phyloP scores from a whole-genome alignment of 2,797 vertebrate species.

The Potorous gilbertii region DNA sequence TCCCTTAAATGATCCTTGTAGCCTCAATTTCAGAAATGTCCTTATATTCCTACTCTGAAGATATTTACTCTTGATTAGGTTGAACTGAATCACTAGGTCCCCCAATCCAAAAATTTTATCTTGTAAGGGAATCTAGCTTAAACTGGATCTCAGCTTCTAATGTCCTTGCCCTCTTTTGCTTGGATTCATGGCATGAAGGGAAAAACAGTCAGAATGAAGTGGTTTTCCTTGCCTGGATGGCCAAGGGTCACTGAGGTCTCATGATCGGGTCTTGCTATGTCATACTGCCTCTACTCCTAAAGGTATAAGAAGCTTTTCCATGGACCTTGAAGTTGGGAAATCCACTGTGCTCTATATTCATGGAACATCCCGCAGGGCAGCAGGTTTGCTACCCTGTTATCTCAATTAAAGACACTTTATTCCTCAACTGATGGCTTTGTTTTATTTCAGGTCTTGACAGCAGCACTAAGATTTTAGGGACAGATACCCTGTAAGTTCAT shows the following conservation, averaged over 20 bases:
- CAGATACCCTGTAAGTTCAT: background rate
- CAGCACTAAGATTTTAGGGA: background rate
- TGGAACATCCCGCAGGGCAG: background rate
- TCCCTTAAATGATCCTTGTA: background rate
- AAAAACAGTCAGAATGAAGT: background rate
- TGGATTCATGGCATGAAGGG: background rate
- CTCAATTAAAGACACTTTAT: background rate
- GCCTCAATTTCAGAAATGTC: background rate
- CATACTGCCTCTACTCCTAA: background rate
- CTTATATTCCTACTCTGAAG: background rate
- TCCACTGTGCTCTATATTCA: background rate
- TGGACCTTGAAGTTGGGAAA: background rate
- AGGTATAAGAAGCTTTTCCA: background rate
- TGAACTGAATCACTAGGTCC: background rate
- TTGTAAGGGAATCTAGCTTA: background rate
- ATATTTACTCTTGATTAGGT: background rate
- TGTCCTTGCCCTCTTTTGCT: background rate
- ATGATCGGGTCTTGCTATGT: background rate
- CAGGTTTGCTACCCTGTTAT: background rate
- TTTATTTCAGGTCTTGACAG: background rate
- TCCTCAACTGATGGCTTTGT: background rate
- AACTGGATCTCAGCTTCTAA: background rate
- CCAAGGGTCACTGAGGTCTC: background rate
- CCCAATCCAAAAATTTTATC: background rate
- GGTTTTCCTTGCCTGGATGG: background rate